Evolutionary conservation across 2,113 vertebrate species (phyloP).

Genomic region (Aphelocoma coerulescens): DNA sequence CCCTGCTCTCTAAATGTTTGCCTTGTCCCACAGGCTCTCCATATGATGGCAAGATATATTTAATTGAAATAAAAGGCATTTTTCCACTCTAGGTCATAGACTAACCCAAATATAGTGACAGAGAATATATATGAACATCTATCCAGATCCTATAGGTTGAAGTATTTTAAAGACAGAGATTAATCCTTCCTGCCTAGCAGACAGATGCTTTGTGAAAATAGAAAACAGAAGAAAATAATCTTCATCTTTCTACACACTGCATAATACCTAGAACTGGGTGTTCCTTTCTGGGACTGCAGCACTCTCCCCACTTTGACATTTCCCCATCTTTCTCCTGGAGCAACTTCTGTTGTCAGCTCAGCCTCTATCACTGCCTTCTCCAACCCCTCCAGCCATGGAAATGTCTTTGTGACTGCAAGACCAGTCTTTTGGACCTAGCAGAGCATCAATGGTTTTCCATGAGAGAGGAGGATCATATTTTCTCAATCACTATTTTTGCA

Average conservation of each 20-base stretch:
- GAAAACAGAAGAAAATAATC: not conserved
- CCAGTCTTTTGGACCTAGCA: not conserved
- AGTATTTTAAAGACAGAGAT: not conserved
- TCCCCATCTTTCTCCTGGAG: not conserved
- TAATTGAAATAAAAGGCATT: not conserved
- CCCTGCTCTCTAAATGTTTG: not conserved
- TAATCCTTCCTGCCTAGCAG: not conserved
- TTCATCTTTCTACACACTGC: not conserved
- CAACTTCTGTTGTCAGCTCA: not conserved
- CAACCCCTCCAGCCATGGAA: not conserved
- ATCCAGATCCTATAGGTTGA: not conserved
- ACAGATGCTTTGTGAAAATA: not conserved
- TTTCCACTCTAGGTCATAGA: not conserved
- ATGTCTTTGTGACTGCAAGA: not conserved
- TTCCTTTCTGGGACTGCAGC: not conserved
- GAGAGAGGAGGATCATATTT: not conserved
- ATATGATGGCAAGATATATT: not conserved
- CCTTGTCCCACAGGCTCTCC: not conserved
- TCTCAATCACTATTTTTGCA: not conserved
- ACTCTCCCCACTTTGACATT: not conserved
- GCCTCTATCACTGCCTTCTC: not conserved
- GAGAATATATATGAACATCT: not conserved
- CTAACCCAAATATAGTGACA: not conserved
- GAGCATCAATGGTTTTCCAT: not conserved
- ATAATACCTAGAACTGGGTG: not conserved